These are phyloP conservation scores for Prionailurus bengalensis DNA, from an alignment of 2,113 vertebrate genomes.

Conservation along the genomic window DNA sequence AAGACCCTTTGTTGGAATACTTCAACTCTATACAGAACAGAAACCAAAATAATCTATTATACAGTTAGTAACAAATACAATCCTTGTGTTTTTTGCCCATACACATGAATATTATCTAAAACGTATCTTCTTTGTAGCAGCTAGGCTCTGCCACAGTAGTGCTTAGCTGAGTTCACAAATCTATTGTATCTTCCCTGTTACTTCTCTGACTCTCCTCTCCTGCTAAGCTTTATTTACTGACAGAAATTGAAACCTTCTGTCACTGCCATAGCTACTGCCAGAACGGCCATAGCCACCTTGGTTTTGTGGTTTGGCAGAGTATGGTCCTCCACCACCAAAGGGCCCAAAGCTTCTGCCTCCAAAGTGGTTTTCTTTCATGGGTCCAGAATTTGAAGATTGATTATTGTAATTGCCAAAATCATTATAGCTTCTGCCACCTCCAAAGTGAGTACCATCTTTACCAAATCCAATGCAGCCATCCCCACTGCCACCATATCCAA, in stretches of 20 bases:
- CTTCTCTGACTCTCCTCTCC: constrained; percentile 91
- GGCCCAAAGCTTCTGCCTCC: neutral
- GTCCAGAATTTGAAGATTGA: neutral
- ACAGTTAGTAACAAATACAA: neutral
- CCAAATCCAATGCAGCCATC: neutral
- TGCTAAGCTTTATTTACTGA: constrained; percentile 93
- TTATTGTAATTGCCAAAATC: neutral
- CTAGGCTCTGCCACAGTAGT: constrained; percentile 60
- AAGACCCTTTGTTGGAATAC: neutral
- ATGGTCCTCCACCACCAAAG: neutral
- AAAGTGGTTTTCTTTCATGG: neutral
- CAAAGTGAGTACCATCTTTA: neutral
- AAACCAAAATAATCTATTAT: neutral
- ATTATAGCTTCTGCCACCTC: neutral
- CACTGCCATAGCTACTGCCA: neutral
- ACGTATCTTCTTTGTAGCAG: neutral
- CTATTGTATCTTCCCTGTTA: constrained; percentile 93
- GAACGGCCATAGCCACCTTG: neutral
- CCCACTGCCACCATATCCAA: neutral
- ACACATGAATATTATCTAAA: neutral
- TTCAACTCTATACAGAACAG: neutral
- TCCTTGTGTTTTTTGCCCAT: neutral
- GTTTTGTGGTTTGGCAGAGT: neutral
- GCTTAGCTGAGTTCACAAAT: neutral
- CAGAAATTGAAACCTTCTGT: neutral